Conservation (phyloP, 2,113 vertebrate species). For the Anarhynchus alexandrinus region DNA sequence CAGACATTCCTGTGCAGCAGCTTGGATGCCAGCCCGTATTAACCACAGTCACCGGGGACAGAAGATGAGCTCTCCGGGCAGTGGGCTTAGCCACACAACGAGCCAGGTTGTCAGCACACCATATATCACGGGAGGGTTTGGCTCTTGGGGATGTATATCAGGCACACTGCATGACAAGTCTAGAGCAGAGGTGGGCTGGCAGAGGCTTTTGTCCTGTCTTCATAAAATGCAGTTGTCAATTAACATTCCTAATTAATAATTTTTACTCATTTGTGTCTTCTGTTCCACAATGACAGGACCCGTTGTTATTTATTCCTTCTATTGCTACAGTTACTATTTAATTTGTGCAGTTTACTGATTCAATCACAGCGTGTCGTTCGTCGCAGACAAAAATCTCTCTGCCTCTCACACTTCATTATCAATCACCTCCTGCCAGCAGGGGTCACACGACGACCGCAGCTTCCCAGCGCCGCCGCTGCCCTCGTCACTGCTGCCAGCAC, state of each 20-base stretch:
- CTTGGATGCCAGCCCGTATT: rapidly evolving
- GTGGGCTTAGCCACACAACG: background rate
- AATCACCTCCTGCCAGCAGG: constrained; percentile 11
- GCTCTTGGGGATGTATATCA: rapidly evolving
- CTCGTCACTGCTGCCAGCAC: background rate
- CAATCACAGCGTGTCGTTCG: background rate
- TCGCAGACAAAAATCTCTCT: background rate
- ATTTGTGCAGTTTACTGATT: background rate
- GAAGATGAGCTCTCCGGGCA: background rate
- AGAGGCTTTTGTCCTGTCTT: background rate
- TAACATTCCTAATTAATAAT: background rate
- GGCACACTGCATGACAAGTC: background rate
- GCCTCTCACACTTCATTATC: background rate
- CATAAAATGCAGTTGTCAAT: background rate
- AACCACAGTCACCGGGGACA: background rate
- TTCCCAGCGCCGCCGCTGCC: rapidly evolving
- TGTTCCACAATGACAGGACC: rapidly evolving
- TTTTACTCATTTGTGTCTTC: background rate
- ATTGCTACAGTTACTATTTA: background rate
- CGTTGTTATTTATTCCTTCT: background rate
- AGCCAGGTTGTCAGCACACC: background rate
- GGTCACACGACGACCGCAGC: background rate
- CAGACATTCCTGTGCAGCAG: background rate
- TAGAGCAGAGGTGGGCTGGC: background rate
- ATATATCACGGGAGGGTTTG: rapidly evolving